These are phyloP conservation scores for Eilema caniola DNA, from an alignment of 2,888 invertebrate species.

Conservation along the genomic window DNA sequence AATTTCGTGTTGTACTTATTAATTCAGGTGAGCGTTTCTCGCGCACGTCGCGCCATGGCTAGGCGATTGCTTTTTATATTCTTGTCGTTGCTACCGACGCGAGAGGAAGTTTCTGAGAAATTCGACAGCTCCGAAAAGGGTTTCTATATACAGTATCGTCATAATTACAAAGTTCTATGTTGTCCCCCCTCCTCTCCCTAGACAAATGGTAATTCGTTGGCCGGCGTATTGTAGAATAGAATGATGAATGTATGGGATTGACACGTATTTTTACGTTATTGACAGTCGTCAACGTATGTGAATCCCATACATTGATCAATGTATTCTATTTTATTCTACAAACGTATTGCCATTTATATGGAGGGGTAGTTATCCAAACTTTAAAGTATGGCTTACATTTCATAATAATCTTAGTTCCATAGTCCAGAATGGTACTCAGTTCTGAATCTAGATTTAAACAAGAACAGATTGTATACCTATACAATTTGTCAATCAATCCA, in stretches of 20 bases:
- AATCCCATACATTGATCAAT: no score
- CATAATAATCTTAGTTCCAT: conserved; percentile 49
- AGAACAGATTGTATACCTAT: no score
- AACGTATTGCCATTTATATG: no score
- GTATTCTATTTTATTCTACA: no score
- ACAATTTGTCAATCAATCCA: no score
- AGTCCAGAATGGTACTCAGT: no score
- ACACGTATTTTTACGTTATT: no score
- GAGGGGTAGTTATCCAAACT: conserved; percentile 36
- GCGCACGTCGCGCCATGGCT: conserved; percentile 68
- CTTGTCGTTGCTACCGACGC: conserved; percentile 61
- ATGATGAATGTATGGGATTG: no score
- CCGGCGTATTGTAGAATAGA: no score
- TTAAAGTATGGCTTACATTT: conserved; percentile 48
- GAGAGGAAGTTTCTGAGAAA: conserved; percentile 56
- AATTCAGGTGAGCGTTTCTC: conserved; percentile 81
- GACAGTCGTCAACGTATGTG: no score
- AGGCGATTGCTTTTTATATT: conserved; percentile 77
- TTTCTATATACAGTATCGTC: conserved; percentile 48
- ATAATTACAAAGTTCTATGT: conserved; percentile 60
- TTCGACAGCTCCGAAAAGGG: conserved; percentile 54
- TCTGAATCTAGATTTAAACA: no score
- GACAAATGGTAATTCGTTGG: no score
- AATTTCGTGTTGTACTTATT: conserved; percentile 87
- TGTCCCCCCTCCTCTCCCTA: background rate